These are phyloP conservation scores for Heterochromis multidens DNA, from an alignment of 2,113 vertebrate species.

Conservation along the genomic window DNA sequence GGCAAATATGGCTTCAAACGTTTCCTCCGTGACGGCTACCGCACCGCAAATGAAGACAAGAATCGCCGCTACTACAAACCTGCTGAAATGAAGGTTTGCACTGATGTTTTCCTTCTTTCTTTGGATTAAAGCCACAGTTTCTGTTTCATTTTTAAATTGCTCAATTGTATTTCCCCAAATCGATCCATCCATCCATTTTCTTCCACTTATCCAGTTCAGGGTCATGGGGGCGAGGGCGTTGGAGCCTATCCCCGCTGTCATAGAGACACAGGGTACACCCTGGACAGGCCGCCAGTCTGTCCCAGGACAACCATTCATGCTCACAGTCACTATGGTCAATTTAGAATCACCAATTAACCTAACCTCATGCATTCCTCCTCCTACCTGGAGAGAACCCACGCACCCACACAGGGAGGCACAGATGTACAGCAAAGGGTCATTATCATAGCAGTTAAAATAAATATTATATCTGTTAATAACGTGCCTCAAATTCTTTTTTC, in stretches of 20 bases:
- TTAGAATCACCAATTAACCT: too few relatives aligned
- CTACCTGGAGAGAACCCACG: too few relatives aligned
- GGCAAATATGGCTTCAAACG: slow-evolving; percentile 95
- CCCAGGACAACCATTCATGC: too few relatives aligned
- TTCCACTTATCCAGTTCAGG: too few relatives aligned
- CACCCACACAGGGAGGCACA: too few relatives aligned
- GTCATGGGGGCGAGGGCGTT: too few relatives aligned
- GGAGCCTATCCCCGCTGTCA: too few relatives aligned
- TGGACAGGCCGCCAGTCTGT: too few relatives aligned
- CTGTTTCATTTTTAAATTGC: background rate
- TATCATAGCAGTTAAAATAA: background rate
- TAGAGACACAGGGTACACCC: too few relatives aligned
- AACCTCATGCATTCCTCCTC: too few relatives aligned
- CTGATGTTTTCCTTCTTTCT: background rate
- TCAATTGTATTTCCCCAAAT: background rate
- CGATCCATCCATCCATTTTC: too few relatives aligned
- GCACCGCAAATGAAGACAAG: slow-evolving; percentile 89
- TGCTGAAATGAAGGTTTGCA: slow-evolving; percentile 96
- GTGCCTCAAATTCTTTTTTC: background rate
- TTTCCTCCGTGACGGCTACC: slow-evolving; percentile 91
- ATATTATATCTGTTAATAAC: background rate
- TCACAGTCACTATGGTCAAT: too few relatives aligned
- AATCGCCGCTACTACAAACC: slow-evolving; percentile 89
- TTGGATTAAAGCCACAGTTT: background rate
- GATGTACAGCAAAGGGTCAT: background rate